Evolutionary conservation across 2,797 vertebrate genomes (phyloP).

Genomic region (Falco rusticolus): DNA sequence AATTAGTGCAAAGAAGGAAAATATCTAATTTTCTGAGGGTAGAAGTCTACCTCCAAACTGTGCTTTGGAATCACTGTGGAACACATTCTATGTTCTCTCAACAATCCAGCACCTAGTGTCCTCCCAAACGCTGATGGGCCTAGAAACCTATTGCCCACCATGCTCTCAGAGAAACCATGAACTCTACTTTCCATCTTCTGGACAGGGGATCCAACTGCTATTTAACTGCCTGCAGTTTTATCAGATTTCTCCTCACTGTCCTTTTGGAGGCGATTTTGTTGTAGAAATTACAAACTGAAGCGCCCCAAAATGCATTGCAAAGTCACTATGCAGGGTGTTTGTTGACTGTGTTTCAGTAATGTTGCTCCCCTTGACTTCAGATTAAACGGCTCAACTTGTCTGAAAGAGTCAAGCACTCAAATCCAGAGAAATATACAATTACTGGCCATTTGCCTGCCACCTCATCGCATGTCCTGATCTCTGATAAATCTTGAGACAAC

Average conservation of each 20-base stretch:
- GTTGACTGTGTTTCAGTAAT: not conserved
- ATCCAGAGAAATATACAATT: not conserved
- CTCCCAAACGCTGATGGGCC: not conserved
- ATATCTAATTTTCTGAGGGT: not conserved
- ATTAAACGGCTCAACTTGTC: not conserved
- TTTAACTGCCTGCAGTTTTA: not conserved
- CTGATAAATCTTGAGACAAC: slow-evolving; percentile 1
- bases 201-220: not conserved
- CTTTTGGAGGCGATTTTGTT: not conserved
- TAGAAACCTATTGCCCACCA: not conserved
- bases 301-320: not conserved
- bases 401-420: not conserved
- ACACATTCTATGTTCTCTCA: not conserved
- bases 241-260: not conserved
- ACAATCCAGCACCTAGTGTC: not conserved
- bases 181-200: not conserved
- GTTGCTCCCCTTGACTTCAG: not conserved
- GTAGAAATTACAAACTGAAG: not conserved
- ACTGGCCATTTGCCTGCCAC: not conserved
- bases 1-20: not conserved
- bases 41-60: not conserved
- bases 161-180: not conserved
- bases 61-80: not conserved
- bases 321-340: not conserved
- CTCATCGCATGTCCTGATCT: not conserved